A percentile compares a stretch with the other conserved stretches of the same genome.
phyloP scores from a whole-genome alignment of 2,888 invertebrate species.

The Prostheceraeus crozeri region DNA sequence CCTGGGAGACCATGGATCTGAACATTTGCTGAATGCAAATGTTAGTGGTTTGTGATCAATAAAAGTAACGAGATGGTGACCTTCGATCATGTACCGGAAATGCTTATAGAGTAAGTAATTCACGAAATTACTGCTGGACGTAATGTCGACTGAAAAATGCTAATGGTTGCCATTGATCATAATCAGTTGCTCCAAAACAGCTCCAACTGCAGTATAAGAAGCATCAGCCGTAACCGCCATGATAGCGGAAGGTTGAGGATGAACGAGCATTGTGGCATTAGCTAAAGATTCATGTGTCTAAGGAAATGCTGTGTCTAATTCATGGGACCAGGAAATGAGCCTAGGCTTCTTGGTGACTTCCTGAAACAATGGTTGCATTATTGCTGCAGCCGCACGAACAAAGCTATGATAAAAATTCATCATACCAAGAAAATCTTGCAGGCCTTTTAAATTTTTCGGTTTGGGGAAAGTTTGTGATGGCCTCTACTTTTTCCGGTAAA shows the following conservation, averaged over 20 bases:
- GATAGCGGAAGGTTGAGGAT: too few relatives aligned
- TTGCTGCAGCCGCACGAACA: constrained; percentile 33
- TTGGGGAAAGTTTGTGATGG: not conserved
- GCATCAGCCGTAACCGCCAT: constrained; percentile 7
- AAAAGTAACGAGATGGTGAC: constrained; percentile 46
- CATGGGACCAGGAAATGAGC: constrained; percentile 5
- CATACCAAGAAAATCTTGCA: constrained; percentile 40
- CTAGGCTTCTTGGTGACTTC: not conserved
- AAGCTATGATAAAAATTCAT: constrained; percentile 42
- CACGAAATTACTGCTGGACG: too few relatives aligned
- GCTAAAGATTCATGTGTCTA: not conserved
- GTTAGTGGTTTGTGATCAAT: constrained; percentile 44
- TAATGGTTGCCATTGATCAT: not conserved
- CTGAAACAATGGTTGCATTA: constrained; percentile 15
- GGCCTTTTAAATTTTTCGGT: not conserved
- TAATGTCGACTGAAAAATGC: constrained; percentile 2
- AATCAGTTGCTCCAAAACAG: not conserved
- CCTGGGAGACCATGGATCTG: constrained; percentile 48
- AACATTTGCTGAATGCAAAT: constrained; percentile 47
- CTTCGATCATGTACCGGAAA: constrained; percentile 46
- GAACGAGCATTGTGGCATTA: too few relatives aligned
- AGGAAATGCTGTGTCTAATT: not conserved
- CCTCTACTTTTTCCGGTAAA: not conserved
- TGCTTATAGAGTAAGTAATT: constrained; percentile 31
- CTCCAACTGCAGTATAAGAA: not conserved